phyloP scores from a whole-genome alignment of 2,797 vertebrate species.

The Pangasius macronema region DNA sequence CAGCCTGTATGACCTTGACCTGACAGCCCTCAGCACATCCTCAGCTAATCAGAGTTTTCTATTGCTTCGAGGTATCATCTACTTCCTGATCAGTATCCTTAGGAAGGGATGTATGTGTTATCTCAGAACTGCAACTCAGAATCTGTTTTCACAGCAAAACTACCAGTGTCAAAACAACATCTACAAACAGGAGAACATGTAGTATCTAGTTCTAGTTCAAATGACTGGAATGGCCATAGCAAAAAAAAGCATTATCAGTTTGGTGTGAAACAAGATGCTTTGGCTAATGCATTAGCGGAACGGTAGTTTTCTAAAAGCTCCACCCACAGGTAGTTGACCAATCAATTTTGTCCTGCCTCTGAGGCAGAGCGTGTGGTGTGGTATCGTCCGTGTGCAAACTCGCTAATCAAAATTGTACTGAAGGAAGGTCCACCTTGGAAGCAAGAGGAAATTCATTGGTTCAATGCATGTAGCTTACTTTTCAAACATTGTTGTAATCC shows the following conservation, averaged over 20 bases:
- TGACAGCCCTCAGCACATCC: slow-evolving; percentile 15
- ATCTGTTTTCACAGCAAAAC: background rate
- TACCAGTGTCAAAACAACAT: background rate
- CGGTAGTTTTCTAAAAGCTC: background rate
- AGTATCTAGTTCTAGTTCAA: background rate
- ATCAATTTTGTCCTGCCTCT: background rate
- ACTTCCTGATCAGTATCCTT: background rate
- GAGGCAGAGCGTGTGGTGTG: background rate
- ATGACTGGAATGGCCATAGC: background rate
- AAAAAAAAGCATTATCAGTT: background rate
- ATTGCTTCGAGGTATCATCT: background rate
- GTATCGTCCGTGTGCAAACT: background rate
- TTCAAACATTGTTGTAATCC: background rate
- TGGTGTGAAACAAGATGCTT: background rate
- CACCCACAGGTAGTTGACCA: background rate
- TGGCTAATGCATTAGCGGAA: background rate
- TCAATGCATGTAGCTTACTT: background rate
- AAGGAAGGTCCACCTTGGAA: background rate
- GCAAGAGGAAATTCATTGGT: background rate
- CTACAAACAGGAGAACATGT: background rate
- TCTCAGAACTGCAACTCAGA: background rate
- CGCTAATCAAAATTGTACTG: background rate
- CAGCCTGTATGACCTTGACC: slow-evolving; percentile 29
- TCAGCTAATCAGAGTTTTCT: slow-evolving; percentile 7
- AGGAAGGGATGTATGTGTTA: background rate